Evolutionary conservation across 1,140 invertebrate genomes (phyloP), one percentile per base, ranked within the genome.

Genomic region (Sycophila sp.): DNA sequence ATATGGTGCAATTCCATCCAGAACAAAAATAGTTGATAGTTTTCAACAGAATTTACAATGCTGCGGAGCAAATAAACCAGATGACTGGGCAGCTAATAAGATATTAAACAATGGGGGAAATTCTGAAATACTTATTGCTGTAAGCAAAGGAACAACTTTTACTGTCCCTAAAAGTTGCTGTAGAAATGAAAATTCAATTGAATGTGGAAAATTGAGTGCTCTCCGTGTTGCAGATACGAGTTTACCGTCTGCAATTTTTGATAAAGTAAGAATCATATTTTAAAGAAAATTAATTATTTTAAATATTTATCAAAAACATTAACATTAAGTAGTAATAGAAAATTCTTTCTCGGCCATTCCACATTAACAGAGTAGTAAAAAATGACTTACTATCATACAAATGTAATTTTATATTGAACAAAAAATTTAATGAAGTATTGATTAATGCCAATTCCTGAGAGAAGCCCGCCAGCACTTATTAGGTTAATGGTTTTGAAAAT

Each of bases 21-120:
- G 90, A 8, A 92, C 90, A 8, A 82, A 87, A 30, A 88, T 90
- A 15, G 91, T 93, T 74, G 92, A 94, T 82, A 81, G 88, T 19
- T 89, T 94, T 73, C 93, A 94, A 80, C 82, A 89, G 3, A 79
- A 90, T 87, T 82, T 94, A 22, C 81, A 89, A 66, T 94, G 93
- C 78, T 94, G 93, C 78, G 93, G 93, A 17, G 91, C 90, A 10
- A 88, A 88, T 73, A 89, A 90, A 59, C 91, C 92, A 22, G 80
- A 81, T 0, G 92, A 94, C 83, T 94, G 92, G 92, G 87, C 88
- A 58, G 86, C 88, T 4, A 91, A 89, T 71, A 88, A 87, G 74
- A 92, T 88, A 72, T 89, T 88, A 38, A 85, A 85, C 53, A 78
- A 81, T 45, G 69, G 71, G 0, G 75, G 74, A 19, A n/a, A 15